phyloP scores from a whole-genome alignment of 37 sponge, comb jelly and placozoan genomes.

The Cliona cf. orientalis region DNA sequence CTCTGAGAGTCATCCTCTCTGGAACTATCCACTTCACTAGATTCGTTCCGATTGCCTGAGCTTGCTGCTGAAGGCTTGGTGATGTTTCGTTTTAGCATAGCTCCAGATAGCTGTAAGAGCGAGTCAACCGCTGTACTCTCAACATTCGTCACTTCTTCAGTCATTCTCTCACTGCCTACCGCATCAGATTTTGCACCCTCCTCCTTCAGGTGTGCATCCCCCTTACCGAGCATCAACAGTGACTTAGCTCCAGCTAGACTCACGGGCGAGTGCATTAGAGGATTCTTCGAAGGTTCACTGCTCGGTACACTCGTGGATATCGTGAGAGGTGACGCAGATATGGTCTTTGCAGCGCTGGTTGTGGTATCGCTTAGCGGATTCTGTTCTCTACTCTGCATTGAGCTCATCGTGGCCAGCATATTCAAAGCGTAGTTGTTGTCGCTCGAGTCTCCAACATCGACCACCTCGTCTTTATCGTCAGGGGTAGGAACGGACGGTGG shows the following conservation, averaged over 20 bases:
- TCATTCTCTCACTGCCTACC: neutral
- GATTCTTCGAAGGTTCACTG: neutral
- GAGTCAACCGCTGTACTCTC: conserved; percentile 18
- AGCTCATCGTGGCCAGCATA: conserved; percentile 47
- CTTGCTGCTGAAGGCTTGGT: neutral
- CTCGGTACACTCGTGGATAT: neutral
- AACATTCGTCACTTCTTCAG: neutral
- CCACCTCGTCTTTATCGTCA: too few relatives aligned
- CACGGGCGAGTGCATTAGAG: conserved; percentile 31
- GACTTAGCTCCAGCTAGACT: conserved; percentile 42
- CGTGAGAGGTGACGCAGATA: neutral
- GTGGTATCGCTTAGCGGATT: neutral
- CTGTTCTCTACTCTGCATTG: conserved; percentile 14
- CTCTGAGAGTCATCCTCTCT: neutral
- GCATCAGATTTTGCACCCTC: neutral
- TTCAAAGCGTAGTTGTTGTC: conserved; percentile 40
- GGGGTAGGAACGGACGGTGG: neutral
- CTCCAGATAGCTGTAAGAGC: conserved; percentile 26
- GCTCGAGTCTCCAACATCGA: neutral
- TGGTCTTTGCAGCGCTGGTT: neutral
- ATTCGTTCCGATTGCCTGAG: neutral
- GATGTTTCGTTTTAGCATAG: neutral
- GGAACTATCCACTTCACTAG: neutral
- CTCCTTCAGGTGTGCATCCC: neutral
- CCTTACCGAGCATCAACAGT: conserved; percentile 39